Conservation (phyloP, 1,140 invertebrate genomes). For the Notospermus geniculatus region DNA sequence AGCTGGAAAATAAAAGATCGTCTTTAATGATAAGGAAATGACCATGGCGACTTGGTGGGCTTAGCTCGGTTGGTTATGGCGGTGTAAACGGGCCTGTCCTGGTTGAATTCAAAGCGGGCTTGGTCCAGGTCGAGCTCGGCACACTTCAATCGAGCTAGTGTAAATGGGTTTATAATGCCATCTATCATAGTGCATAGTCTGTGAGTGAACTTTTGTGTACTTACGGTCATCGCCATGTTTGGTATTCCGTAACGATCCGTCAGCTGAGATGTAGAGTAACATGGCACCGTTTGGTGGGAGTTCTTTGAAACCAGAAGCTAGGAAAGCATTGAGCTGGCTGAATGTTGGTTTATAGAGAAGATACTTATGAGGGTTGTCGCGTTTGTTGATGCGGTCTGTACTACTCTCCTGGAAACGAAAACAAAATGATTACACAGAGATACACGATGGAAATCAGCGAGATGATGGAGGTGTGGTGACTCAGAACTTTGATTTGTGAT, state of each 20-base stretch:
- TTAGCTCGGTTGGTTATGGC: no score
- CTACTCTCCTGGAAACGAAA: slow-evolving; percentile 41
- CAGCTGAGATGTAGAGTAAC: slow-evolving; percentile 89
- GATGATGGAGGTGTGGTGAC: no score
- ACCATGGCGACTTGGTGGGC: no score
- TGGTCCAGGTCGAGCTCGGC: no score
- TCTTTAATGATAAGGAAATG: slow-evolving; percentile 15
- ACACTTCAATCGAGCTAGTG: no score
- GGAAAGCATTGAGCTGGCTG: slow-evolving; percentile 88
- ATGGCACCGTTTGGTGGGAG: slow-evolving; percentile 86
- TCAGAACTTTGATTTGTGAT: no score
- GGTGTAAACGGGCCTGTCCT: no score
- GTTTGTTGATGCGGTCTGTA: slow-evolving; percentile 56
- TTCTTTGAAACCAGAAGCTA: slow-evolving; percentile 92
- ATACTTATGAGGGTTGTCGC: slow-evolving; percentile 97
- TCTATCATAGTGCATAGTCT: no score
- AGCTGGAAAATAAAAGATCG: slow-evolving; percentile 56
- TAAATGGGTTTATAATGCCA: no score
- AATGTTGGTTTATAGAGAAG: slow-evolving; percentile 93
- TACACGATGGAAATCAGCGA: no score
- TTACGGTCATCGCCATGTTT: slow-evolving; percentile 89
- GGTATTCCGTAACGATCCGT: slow-evolving; percentile 83
- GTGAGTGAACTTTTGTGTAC: slow-evolving; percentile 40
- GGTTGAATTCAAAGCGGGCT: no score
- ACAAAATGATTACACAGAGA: not conserved